Percentiles rank a stretch among this genome's conserved stretches.
Evolutionary conservation across 2,113 vertebrate species (phyloP).

Genomic region (Orcinus orca): DNA sequence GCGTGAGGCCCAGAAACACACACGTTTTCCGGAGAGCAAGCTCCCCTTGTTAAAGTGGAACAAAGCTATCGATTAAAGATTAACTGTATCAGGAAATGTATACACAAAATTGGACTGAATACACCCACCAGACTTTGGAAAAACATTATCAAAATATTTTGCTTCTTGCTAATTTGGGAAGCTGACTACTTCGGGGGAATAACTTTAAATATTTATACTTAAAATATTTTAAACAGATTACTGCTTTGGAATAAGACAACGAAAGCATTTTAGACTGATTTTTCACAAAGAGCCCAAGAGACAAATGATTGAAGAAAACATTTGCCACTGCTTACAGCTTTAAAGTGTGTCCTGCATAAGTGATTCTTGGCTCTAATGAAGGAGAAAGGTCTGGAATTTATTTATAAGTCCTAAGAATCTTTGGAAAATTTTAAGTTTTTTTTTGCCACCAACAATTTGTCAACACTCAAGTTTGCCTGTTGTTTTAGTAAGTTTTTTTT

Average conservation of each 20-base stretch:
- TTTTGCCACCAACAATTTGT: neutral
- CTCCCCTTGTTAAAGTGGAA: neutral
- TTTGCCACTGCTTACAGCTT: neutral
- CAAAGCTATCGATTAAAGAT: neutral
- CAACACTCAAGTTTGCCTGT: neutral
- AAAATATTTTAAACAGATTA: neutral
- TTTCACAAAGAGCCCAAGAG: neutral
- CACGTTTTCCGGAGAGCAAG: neutral
- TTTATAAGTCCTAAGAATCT: neutral
- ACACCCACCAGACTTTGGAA: neutral
- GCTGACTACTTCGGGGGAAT: neutral
- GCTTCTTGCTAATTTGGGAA: neutral
- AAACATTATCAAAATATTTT: neutral
- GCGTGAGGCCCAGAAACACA: neutral
- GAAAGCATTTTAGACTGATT: neutral
- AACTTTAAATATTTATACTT: neutral
- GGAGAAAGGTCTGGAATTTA: neutral
- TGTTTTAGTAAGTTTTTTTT: neutral
- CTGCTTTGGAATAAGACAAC: neutral
- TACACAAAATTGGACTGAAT: too few relatives aligned
- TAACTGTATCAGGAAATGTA: neutral
- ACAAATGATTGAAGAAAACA: neutral
- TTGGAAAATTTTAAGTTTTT: neutral
- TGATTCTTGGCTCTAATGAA: accelerated
- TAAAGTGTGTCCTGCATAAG: neutral